Evolutionary conservation across 2,888 invertebrate species (phyloP).

Genomic region (Pyrochroa serraticornis): DNA sequence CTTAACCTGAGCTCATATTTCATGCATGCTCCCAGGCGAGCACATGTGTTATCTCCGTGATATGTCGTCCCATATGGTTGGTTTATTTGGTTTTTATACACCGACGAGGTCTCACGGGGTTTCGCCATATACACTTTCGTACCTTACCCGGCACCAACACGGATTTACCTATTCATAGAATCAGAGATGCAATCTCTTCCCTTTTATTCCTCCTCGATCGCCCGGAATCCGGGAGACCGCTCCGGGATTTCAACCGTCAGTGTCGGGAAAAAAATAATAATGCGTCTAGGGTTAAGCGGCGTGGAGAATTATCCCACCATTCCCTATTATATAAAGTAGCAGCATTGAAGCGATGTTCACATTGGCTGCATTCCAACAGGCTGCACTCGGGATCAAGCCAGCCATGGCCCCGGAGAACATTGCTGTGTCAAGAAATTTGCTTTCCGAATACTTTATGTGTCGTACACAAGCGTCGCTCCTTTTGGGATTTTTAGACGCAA

Average conservation of each 20-base stretch:
- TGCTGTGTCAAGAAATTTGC: conserved; percentile 26
- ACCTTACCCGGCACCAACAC: conserved; percentile 37
- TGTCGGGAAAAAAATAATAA: conserved; percentile 32
- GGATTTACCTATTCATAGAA: conserved; percentile 56
- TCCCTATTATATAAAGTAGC: conserved; percentile 46
- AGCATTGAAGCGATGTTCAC: conserved; percentile 44
- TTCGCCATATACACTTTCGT: conserved; percentile 40
- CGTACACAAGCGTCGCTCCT: conserved; percentile 17
- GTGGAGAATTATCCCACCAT: conserved; percentile 47
- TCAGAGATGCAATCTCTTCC: conserved; percentile 40
- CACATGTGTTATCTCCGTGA: conserved; percentile 45
- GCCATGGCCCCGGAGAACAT: conserved; percentile 33
- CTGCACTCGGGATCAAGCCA: conserved; percentile 44
- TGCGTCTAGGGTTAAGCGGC: conserved; percentile 45
- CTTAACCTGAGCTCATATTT: conserved; percentile 46
- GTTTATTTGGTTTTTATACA: conserved; percentile 54
- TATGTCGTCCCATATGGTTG: conserved; percentile 52
- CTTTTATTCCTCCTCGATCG: conserved; percentile 11
- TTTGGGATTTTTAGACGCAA: conserved; percentile 24
- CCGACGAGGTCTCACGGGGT: conserved; percentile 49
- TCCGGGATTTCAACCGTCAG: conserved; percentile 13
- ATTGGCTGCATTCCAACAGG: conserved; percentile 54
- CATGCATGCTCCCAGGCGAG: conserved; percentile 38
- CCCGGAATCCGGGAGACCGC: conserved; percentile 6
- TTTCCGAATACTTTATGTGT: conserved; percentile 20